Percentiles rank a stretch among this genome's conserved stretches.
phyloP scores from a whole-genome alignment of 1,140 invertebrate genomes.

The Aradophagus sp. region DNA sequence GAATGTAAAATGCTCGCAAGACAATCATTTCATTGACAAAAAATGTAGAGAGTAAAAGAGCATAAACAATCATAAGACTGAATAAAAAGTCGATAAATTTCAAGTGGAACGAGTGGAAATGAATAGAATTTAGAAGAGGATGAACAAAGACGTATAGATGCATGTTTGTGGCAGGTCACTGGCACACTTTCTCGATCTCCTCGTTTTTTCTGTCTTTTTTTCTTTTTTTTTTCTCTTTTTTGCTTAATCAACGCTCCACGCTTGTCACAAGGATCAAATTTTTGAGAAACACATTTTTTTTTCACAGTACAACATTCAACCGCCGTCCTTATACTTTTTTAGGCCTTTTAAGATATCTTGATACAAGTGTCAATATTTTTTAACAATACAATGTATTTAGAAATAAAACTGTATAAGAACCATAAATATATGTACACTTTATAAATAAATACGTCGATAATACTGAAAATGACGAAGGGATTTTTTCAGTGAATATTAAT shows the following conservation, averaged over 20 bases:
- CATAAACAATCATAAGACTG: slow-evolving; percentile 28
- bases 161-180: slow-evolving; percentile 65
- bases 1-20: neutral
- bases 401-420: slow-evolving; percentile 8
- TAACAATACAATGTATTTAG: neutral
- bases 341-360: neutral
- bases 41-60: slow-evolving; percentile 1
- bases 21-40: slow-evolving; percentile 11
- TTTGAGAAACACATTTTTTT: slow-evolving; percentile 19
- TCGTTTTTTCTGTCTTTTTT: slow-evolving; percentile 6
- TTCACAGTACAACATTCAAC: neutral
- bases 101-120: slow-evolving; percentile 51
- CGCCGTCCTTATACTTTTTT: neutral
- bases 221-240: slow-evolving; percentile 63
- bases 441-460: slow-evolving; percentile 2
- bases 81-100: slow-evolving; percentile 47
- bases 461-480: neutral
- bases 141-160: slow-evolving; percentile 57
- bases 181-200: slow-evolving; percentile 70
- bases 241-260: slow-evolving; percentile 43
- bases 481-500: no score
- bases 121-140: slow-evolving; percentile 56
- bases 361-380: neutral
- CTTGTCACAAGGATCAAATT: slow-evolving; percentile 42
- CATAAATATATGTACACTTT: slow-evolving; percentile 11